These are phyloP conservation scores for Encarsia formosa DNA, from an alignment of 2,888 invertebrate species.

Conservation along the genomic window DNA sequence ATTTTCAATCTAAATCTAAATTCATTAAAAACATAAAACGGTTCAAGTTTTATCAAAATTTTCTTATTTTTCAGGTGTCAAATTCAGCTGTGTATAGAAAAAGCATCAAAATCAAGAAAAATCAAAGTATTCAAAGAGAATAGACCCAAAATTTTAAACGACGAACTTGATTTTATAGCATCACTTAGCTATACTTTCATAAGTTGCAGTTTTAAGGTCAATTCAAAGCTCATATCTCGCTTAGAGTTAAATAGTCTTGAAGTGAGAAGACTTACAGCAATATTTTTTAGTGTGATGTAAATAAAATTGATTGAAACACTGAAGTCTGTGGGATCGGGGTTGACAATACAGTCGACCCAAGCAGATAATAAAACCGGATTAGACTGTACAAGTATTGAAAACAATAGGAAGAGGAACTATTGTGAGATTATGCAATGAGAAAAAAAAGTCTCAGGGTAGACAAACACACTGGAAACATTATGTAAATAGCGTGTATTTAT, in stretches of 20 bases:
- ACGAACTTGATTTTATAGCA: conserved; percentile 46
- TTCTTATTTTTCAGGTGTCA: conserved; percentile 55
- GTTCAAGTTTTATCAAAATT: too few species aligned
- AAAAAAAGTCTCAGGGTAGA: conserved; percentile 15
- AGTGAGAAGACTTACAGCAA: conserved; percentile 8
- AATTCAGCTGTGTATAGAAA: conserved; percentile 74
- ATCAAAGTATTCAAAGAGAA: background rate
- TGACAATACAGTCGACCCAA: too few species aligned
- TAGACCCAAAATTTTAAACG: conserved; percentile 31
- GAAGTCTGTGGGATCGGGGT: too few species aligned
- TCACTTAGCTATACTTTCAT: conserved; percentile 42
- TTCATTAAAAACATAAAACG: background rate
- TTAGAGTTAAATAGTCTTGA: background rate
- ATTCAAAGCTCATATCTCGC: conserved; percentile 15
- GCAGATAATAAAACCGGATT: too few species aligned
- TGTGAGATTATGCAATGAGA: background rate
- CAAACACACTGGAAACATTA: conserved; percentile 19
- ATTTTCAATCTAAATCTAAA: background rate
- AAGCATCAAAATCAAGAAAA: conserved; percentile 26
- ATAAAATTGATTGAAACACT: too few species aligned
- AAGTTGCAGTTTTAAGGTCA: conserved; percentile 39
- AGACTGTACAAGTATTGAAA: too few species aligned
- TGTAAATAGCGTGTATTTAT: conserved; percentile 50
- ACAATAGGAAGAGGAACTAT: too few species aligned
- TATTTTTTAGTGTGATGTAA: too few species aligned